These are phyloP conservation scores for Murina feae DNA, from an alignment of 2,113 vertebrate species.

Conservation along the genomic window DNA sequence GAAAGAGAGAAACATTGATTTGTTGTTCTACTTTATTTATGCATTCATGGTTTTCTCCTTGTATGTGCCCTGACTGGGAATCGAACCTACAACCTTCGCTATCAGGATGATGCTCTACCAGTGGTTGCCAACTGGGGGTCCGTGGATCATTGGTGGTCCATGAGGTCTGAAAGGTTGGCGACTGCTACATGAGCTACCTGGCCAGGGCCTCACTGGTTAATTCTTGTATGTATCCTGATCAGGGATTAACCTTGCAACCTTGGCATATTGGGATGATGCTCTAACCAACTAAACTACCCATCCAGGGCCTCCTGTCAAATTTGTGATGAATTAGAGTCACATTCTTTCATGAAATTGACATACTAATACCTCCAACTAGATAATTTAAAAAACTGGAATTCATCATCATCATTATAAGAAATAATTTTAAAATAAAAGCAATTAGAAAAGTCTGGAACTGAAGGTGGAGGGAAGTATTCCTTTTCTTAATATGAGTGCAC, in stretches of 20 bases:
- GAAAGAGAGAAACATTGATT: background rate
- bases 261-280: background rate
- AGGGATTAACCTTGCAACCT: background rate
- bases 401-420: background rate
- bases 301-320: background rate
- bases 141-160: too few relatives aligned
- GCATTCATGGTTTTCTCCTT: background rate
- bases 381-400: slow-evolving; percentile 12
- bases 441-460: background rate
- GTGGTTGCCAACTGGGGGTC: too few relatives aligned
- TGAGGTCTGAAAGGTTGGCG: too few relatives aligned
- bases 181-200: too few relatives aligned
- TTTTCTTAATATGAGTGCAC: background rate
- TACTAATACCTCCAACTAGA: background rate
- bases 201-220: too few relatives aligned
- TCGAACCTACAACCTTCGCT: background rate
- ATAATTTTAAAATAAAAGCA: background rate
- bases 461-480: background rate
- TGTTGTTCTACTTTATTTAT: background rate
- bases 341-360: background rate
- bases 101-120: background rate
- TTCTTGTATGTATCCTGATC: background rate
- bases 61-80: background rate
- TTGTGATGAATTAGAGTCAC: background rate
- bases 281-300: background rate